Evolutionary conservation across 2,888 invertebrate species (phyloP).

Genomic region (Pristionchus entomophagus): DNA sequence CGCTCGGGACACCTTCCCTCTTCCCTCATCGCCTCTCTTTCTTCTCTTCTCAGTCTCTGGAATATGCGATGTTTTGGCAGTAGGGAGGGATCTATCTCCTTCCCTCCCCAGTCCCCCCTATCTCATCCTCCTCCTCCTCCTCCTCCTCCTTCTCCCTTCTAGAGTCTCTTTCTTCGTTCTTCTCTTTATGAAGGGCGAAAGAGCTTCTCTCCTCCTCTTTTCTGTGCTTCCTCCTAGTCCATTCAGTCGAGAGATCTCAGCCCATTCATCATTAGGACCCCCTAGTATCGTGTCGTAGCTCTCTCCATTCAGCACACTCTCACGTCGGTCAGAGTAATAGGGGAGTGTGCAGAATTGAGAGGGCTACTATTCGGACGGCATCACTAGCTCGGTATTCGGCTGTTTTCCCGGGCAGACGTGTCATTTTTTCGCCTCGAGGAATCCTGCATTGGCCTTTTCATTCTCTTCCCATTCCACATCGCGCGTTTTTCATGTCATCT

Average conservation of each 20-base stretch:
- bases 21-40: not conserved
- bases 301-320: too few relatives aligned
- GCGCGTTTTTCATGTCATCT: not conserved
- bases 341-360: too few relatives aligned
- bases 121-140: not conserved
- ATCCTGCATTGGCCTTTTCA: not conserved
- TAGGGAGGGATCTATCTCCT: too few relatives aligned
- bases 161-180: not conserved
- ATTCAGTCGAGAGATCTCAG: not conserved
- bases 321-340: too few relatives aligned
- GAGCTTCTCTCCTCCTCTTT: not conserved
- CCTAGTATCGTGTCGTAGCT: too few relatives aligned
- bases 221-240: not conserved
- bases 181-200: not conserved
- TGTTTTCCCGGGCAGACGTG: too few relatives aligned
- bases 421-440: too few relatives aligned
- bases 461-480: not conserved
- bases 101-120: not conserved
- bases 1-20: not conserved
- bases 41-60: slow-evolving; percentile 11
- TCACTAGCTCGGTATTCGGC: too few relatives aligned
- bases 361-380: too few relatives aligned
- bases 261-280: not conserved
- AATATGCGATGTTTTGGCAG: slow-evolving; percentile 5
- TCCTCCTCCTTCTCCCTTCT: not conserved